Conservation (phyloP, 2,113 vertebrate genomes). For the Plectropomus leopardus region DNA sequence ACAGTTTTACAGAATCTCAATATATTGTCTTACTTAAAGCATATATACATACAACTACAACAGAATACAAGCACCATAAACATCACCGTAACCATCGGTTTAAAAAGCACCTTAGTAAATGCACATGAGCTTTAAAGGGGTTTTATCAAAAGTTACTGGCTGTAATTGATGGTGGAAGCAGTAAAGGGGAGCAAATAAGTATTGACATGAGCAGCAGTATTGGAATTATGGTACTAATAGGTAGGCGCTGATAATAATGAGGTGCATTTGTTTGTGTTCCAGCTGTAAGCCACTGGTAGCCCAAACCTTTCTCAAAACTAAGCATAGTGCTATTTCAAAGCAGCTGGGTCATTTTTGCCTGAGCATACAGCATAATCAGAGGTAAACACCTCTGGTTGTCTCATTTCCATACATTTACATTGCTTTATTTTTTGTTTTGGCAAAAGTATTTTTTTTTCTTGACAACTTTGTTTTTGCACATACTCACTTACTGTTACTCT, state of each 20-base stretch:
- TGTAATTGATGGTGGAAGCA: background rate
- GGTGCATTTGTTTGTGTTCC: conserved; percentile 25
- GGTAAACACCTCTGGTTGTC: background rate
- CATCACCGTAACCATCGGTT: background rate
- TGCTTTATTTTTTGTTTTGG: background rate
- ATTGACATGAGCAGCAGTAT: background rate
- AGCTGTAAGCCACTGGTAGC: background rate
- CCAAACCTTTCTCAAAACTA: background rate
- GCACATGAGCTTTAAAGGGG: background rate
- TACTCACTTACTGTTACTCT: no score
- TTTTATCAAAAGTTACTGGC: background rate
- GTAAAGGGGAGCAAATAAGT: background rate
- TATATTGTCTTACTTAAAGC: no score
- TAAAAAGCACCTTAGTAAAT: background rate
- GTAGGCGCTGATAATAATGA: background rate
- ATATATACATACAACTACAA: background rate
- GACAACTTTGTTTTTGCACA: no score
- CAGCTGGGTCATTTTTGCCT: conserved; percentile 1
- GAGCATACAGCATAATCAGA: background rate
- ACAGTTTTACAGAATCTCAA: no score
- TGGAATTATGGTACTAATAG: background rate
- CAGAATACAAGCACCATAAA: background rate
- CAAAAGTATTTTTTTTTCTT: background rate
- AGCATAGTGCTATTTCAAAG: conserved; percentile 14
- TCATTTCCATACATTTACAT: background rate